Evolutionary conservation across 2,888 invertebrate genomes (phyloP).

Genomic region (Caenorhabditis imperialis): DNA sequence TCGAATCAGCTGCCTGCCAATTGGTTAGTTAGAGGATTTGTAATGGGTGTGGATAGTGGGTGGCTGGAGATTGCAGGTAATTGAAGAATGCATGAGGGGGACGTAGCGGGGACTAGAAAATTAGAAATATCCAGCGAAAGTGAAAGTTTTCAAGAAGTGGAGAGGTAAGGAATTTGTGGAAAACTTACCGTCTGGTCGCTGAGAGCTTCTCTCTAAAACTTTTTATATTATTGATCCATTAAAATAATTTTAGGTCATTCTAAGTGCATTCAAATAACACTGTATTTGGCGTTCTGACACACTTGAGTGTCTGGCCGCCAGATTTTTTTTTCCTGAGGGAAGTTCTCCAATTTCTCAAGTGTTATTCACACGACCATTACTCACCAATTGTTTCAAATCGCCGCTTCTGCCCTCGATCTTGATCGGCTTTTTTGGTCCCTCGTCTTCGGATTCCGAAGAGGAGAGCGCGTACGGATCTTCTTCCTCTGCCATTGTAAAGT

Average conservation of each 20-base stretch:
- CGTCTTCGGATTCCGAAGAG: constrained; percentile 76
- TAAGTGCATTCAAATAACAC: constrained; percentile 2
- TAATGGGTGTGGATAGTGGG: constrained; percentile 10
- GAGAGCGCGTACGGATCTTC: constrained; percentile 77
- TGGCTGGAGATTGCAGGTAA: constrained; percentile 6
- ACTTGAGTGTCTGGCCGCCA: constrained; percentile 7
- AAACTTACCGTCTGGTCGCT: constrained; percentile 49
- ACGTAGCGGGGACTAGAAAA: no score
- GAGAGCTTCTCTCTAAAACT: constrained; percentile 49
- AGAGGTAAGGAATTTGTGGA: neutral
- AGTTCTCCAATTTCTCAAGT: constrained; percentile 11
- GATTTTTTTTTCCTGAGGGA: no score
- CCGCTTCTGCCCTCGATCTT: constrained; percentile 73
- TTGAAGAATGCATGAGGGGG: no score
- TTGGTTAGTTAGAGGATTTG: neutral
- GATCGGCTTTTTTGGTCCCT: constrained; percentile 72
- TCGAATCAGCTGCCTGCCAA: constrained; percentile 4
- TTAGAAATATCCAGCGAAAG: no score
- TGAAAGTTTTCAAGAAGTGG: no score
- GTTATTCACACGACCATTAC: constrained; percentile 24
- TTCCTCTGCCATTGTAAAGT: constrained; percentile 70
- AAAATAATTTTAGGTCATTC: neutral
- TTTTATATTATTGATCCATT: neutral
- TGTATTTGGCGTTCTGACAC: neutral
- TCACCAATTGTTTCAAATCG: constrained; percentile 74